Percentiles rank a stretch among this genome's conserved stretches.
Conservation (phyloP, 2,888 invertebrate genomes). For the Isotomurus palustris region DNA sequence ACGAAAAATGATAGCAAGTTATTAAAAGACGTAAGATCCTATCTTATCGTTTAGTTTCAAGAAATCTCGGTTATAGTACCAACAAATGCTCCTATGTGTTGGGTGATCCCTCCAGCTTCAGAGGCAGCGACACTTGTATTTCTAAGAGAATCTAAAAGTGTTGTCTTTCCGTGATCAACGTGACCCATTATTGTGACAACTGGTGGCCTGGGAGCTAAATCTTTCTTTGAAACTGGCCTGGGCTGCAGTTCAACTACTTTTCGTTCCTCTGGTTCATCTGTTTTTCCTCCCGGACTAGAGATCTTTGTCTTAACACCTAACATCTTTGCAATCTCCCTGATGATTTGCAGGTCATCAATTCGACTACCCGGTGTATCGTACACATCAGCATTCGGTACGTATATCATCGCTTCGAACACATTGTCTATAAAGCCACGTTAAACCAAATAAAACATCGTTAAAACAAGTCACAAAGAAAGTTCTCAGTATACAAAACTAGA, state of each 20-base stretch:
- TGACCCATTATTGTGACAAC: constrained; percentile 99
- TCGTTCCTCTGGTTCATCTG: constrained; percentile 50
- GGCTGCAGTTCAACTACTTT: constrained; percentile 50
- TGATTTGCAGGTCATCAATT: constrained; percentile 62
- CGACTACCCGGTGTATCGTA: constrained; percentile 57
- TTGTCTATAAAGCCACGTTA: constrained; percentile 56
- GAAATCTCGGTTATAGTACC: too few species aligned
- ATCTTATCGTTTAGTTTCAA: too few species aligned
- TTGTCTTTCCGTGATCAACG: constrained; percentile 83
- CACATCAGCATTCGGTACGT: constrained; percentile 58
- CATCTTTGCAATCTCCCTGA: constrained; percentile 64
- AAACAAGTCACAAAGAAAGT: not conserved
- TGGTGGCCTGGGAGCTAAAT: constrained; percentile 72
- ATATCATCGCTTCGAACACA: constrained; percentile 64
- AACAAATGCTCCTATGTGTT: constrained; percentile 97
- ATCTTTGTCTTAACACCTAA: constrained; percentile 62
- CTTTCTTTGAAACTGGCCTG: constrained; percentile 50
- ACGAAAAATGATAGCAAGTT: too few species aligned
- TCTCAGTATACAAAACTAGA: too few species aligned
- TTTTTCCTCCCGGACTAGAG: constrained; percentile 53
- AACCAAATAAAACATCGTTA: too few species aligned
- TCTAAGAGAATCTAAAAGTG: constrained; percentile 81
- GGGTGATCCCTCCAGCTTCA: constrained; percentile 98
- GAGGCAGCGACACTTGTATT: constrained; percentile 79
- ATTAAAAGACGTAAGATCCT: too few species aligned